A percentile compares a stretch with the other conserved stretches of the same genome.
Evolutionary conservation across 2,888 invertebrate genomes (phyloP).

Genomic region (Chrysodeixis includens): DNA sequence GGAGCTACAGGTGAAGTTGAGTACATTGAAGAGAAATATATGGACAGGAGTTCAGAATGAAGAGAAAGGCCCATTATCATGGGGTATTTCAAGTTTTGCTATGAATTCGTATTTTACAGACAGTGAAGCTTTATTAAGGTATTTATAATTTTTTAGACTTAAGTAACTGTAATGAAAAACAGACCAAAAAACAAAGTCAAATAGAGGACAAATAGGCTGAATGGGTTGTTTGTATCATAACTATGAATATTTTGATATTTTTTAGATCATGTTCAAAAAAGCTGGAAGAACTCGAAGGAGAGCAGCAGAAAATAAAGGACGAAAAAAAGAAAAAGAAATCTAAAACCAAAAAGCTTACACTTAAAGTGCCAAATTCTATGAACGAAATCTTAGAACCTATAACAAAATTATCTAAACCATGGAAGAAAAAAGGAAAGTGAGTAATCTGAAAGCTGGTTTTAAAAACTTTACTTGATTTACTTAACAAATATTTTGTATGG

Average conservation of each 20-base stretch:
- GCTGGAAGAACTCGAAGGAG: conserved; percentile 85
- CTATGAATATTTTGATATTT: too few relatives aligned
- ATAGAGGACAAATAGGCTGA: background rate
- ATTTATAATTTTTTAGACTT: conserved; percentile 14
- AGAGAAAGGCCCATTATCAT: conserved; percentile 90
- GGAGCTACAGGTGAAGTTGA: conserved; percentile 91
- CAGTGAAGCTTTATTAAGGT: conserved; percentile 90
- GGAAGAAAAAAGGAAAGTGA: conserved; percentile 87
- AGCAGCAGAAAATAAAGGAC: conserved; percentile 78
- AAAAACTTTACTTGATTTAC: too few relatives aligned
- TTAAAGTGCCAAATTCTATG: conserved; percentile 81
- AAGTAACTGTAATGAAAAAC: background rate
- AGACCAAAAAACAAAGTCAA: too few relatives aligned
- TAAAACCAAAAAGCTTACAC: conserved; percentile 80
- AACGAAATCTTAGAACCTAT: conserved; percentile 79
- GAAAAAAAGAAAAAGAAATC: conserved; percentile 86
- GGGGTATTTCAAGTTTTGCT: conserved; percentile 90
- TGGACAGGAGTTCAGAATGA: conserved; percentile 91
- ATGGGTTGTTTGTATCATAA: conserved; percentile 1
- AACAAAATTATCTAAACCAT: conserved; percentile 76
- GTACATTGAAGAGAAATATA: conserved; percentile 92
- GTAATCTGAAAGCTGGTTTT: conserved; percentile 51
- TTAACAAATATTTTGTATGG: too few relatives aligned
- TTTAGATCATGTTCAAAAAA: conserved; percentile 91
- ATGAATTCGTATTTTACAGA: conserved; percentile 88